Conservation (phyloP, 2,113 vertebrate genomes). For the Gobiocypris rarus region DNA sequence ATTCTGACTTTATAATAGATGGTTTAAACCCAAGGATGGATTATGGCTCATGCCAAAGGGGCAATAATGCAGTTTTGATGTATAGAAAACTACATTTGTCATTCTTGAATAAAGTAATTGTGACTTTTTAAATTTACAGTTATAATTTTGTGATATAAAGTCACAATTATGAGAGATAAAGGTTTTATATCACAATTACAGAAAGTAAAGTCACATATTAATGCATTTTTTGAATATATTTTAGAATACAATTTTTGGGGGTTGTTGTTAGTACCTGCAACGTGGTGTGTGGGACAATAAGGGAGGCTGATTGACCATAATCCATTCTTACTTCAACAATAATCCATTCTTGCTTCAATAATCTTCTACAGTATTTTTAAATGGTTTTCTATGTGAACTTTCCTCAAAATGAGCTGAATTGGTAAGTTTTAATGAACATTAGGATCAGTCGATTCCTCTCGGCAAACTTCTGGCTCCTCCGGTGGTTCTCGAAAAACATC, state of each 20-base stretch:
- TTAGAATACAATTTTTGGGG: not conserved
- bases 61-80: not conserved
- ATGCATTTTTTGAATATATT: too few species aligned
- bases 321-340: too few species aligned
- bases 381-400: conserved; percentile 1
- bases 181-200: not conserved
- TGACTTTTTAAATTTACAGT: not conserved
- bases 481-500: conserved; percentile 6
- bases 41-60: not conserved
- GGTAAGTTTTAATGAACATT: conserved; percentile 40
- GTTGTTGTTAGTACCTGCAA: not conserved
- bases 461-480: not conserved
- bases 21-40: not conserved
- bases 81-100: not conserved
- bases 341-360: too few species aligned
- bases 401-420: conserved; percentile 21
- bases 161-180: not conserved
- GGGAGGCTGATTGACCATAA: too few species aligned
- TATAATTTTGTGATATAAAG: not conserved
- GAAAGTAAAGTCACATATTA: not conserved
- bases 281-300: too few species aligned
- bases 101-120: too few species aligned
- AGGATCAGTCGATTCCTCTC: conserved; percentile 38
- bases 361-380: not conserved
- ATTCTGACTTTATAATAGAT: not conserved